Percentiles rank a stretch among this genome's conserved stretches.
Evolutionary conservation across 64 coral and sea anemone genomes (phyloP).

Genomic region (Pachyseris speciosa): DNA sequence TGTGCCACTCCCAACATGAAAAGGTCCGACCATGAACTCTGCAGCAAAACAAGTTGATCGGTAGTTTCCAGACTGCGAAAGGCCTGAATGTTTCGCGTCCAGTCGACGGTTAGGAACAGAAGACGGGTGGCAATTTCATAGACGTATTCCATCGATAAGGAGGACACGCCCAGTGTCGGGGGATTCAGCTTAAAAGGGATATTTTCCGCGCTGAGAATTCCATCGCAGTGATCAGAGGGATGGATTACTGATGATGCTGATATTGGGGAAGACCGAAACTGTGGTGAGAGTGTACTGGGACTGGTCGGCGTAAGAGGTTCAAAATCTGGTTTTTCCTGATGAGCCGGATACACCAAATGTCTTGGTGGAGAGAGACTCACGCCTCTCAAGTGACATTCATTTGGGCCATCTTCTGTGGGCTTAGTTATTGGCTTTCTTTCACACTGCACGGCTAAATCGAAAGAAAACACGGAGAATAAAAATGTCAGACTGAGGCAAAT

Average conservation of each 20-base stretch:
- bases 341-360: neutral
- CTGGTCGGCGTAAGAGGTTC: neutral
- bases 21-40: conserved; percentile 90
- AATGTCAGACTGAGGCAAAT: too few relatives aligned
- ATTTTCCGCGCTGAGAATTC: conserved; percentile 64
- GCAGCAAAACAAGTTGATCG: conserved; percentile 89
- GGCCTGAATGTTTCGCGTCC: conserved; percentile 76
- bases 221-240: neutral
- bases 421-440: conserved; percentile 85
- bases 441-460: conserved; percentile 88
- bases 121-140: conserved; percentile 98
- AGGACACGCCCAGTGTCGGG: conserved; percentile 68
- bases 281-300: neutral
- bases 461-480: too few relatives aligned
- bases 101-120: conserved; percentile 94
- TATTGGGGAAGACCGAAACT: neutral
- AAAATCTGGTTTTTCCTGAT: conserved; percentile 10
- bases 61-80: conserved; percentile 73
- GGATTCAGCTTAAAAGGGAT: conserved; percentile 78
- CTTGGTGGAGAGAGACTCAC: conserved; percentile 7
- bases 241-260: neutral
- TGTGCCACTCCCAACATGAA: conserved; percentile 92
- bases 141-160: conserved; percentile 96
- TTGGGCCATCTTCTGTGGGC: neutral
- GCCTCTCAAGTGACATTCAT: neutral